Evolutionary conservation across 2,797 vertebrate species (phyloP), one percentile per base, ranked within the genome.

Genomic region (Alcedo atthis): DNA sequence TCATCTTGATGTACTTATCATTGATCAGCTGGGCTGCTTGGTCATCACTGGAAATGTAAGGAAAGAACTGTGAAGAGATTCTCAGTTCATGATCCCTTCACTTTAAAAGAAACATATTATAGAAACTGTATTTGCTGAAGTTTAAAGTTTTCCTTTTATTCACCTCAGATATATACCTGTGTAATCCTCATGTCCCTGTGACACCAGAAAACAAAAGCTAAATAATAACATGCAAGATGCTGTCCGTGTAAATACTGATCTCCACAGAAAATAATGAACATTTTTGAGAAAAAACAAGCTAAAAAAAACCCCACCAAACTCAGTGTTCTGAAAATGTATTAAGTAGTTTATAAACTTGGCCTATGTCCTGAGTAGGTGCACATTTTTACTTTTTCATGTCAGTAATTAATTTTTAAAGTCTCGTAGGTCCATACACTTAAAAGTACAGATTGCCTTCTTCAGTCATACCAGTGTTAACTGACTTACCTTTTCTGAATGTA

Each of bases 21-120:
- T 99, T 17, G 99, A 99, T 96, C 99, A 99, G 95, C 98, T 99
- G 10, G 99, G 99, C 94, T 99, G 99, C 97, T 98, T 99, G 98
- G 99, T 99, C 94, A 99, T 99, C 97, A 99, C 99, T 1, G 99
- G 99, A 87, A 99, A 99, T 32, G 99, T 99, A 96, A 98, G 98
- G 26, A 68, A 22, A 21, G 40, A 54, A 37, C 8, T 32, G 53
- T 18, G 14, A 10, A 46, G 69, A 61, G 32, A 37, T 10, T 67
- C 19, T 4, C 51, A n/a, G 15, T 80, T 92, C 25, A 26, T 25
- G 4, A 20, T 70, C 7, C 8, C 30, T 92, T 90, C 55, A 37
- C 42, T 81, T 68, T 49, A 74, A 77, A 82, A 42, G 32, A 70
- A 80, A 48, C 4, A 0, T 58, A 12, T 58, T 87, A 73, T 74